phyloP scores from a whole-genome alignment of 1,140 invertebrate species.

The Nasonia longicornis region DNA sequence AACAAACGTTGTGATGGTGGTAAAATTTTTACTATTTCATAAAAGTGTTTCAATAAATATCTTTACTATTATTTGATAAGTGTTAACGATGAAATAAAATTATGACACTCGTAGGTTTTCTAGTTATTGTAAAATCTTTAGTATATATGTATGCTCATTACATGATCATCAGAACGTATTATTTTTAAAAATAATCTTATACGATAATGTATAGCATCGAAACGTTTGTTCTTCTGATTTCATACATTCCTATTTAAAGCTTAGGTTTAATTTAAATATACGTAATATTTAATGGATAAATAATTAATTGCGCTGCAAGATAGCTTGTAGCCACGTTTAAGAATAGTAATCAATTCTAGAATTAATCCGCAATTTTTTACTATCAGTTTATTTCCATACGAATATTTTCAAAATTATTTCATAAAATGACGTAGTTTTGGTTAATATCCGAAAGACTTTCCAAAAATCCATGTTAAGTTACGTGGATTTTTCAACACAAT shows the following conservation, averaged over 20 bases:
- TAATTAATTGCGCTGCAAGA: constrained; percentile 34
- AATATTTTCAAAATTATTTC: constrained; percentile 46
- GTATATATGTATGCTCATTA: neutral
- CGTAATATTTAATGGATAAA: constrained; percentile 53
- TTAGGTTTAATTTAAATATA: constrained; percentile 61
- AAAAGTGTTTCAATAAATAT: neutral
- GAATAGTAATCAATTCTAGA: constrained; percentile 33
- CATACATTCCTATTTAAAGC: constrained; percentile 60
- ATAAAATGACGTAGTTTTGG: constrained; percentile 47
- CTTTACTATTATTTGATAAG: neutral
- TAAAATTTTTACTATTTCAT: neutral
- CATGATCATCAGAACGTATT: neutral
- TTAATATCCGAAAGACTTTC: constrained; percentile 48
- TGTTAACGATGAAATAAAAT: neutral
- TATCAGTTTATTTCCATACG: constrained; percentile 14
- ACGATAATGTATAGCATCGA: neutral
- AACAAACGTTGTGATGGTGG: constrained; percentile 25
- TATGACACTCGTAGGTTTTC: neutral
- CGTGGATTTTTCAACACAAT: constrained; percentile 56
- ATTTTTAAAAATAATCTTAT: neutral
- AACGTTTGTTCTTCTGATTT: constrained; percentile 47
- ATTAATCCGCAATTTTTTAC: constrained; percentile 32
- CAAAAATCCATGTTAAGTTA: constrained; percentile 39
- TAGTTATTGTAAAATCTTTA: neutral
- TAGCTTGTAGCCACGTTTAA: constrained; percentile 30